phyloP scores from a whole-genome alignment of 35 echinoderm and acorn worm genomes.

The Heliocidaris erythrogramma region DNA sequence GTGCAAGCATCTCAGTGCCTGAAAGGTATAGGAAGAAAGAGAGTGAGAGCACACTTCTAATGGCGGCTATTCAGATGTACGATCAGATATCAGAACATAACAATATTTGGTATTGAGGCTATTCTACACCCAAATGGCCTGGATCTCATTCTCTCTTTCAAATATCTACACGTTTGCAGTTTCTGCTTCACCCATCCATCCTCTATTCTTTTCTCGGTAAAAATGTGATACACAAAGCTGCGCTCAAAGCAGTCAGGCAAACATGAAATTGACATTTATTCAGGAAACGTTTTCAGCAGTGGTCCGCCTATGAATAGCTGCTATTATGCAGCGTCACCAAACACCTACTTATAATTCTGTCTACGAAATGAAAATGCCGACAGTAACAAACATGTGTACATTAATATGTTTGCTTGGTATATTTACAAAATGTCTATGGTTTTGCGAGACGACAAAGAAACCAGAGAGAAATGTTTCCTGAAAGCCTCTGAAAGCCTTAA shows the following conservation, averaged over 20 bases:
- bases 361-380: background rate
- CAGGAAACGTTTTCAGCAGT: background rate
- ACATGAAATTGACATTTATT: constrained; percentile 13
- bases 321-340: background rate
- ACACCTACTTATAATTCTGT: constrained; percentile 5
- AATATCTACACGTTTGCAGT: constrained; percentile 2
- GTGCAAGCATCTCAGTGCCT: background rate
- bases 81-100: background rate
- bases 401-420: background rate
- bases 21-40: background rate
- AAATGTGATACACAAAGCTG: background rate
- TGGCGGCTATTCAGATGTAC: background rate
- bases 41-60: background rate
- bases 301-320: background rate
- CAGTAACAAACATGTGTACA: background rate
- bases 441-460: background rate
- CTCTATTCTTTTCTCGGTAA: background rate
- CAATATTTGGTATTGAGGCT: constrained; percentile 11
- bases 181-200: background rate
- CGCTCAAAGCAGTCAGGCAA: background rate
- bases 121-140: constrained; percentile 8
- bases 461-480: background rate
- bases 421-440: background rate
- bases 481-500: too few species aligned
- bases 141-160: background rate